Evolutionary conservation across 2,113 vertebrate genomes (phyloP), one percentile per base, ranked within the genome.

Genomic region (Garra rufa): DNA sequence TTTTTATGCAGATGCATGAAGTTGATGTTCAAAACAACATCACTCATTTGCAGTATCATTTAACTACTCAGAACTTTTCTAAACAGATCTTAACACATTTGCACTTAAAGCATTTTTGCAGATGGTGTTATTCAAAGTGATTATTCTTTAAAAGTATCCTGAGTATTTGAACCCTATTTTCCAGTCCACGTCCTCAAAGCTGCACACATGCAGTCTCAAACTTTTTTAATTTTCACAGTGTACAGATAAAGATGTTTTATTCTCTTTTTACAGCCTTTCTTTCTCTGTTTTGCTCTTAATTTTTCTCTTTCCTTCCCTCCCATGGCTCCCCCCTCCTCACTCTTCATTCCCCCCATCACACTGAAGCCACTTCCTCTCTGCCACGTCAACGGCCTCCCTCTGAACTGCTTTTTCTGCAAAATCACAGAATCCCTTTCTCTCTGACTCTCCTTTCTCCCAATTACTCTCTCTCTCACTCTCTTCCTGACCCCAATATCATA

Each of bases 331-430:
- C 75, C 83, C 50, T 52, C 57, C 70, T 15, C 26, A 55, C 50
- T 73, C 57, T 21, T 48, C 74, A n/a, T 70, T 44, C 75, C 83
- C 17, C 48, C 74, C 46, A 5, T 85, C 83, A 74, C 13, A 41
- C 61, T 70, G 59, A 70, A 84, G 15, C 83, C 74, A 78, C 65
- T 84, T 84, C 83, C 83, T 84, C 48, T 84, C 46, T 84, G 83
- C 83, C 83, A 77, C 74, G 75, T 77, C 83, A 78, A 77, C 75
- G 17, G 82, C 84, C 59, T 80, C 55, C 59, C 44, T 52, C 65
- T 82, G 44, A 82, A 82, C 59, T 52, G 46, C 63, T 70, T 50
- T 81, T 70, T 70, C 46, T 55, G 80, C 14, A 38, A 52, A 81
- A 81, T 81, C 79, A 52, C 44, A 69, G 44, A 69, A 69, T 81